Evolutionary conservation across 2,113 vertebrate species (phyloP).

Genomic region (Malurus melanocephalus): DNA sequence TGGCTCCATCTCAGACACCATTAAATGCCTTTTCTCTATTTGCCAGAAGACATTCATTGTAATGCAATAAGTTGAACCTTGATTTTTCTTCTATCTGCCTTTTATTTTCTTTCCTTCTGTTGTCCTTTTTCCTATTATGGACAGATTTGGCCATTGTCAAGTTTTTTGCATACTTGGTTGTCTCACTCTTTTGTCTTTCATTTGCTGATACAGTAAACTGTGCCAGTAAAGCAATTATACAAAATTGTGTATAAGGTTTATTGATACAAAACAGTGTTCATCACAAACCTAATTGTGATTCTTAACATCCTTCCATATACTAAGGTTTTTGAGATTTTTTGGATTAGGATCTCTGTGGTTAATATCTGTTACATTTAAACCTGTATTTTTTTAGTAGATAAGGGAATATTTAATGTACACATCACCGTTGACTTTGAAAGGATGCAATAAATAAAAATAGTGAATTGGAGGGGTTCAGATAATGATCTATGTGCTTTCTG

Average conservation of each 20-base stretch:
- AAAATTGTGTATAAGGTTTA: conserved; percentile 46
- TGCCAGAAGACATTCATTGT: not conserved
- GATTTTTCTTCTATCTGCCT: not conserved
- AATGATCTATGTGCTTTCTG: not conserved
- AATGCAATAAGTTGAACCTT: not conserved
- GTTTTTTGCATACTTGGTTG: conserved; percentile 33
- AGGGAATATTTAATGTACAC: not conserved
- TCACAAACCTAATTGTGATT: conserved; percentile 48
- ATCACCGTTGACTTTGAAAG: not conserved
- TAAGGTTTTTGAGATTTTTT: not conserved
- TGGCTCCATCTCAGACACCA: not conserved
- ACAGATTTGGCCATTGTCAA: conserved; percentile 24
- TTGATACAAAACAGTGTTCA: conserved; percentile 44
- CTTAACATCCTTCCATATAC: not conserved
- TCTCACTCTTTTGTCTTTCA: not conserved
- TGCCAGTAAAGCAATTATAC: conserved; percentile 43
- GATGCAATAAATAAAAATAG: not conserved
- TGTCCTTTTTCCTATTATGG: not conserved
- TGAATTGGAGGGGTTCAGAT: not conserved
- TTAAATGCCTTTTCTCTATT: not conserved
- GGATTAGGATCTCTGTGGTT: not conserved
- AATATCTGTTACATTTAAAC: not conserved
- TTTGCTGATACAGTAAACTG: conserved; percentile 39
- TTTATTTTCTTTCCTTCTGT: not conserved
- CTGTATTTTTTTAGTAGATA: not conserved